phyloP scores from a whole-genome alignment of 2,113 vertebrate genomes.

The Proteles cristata region DNA sequence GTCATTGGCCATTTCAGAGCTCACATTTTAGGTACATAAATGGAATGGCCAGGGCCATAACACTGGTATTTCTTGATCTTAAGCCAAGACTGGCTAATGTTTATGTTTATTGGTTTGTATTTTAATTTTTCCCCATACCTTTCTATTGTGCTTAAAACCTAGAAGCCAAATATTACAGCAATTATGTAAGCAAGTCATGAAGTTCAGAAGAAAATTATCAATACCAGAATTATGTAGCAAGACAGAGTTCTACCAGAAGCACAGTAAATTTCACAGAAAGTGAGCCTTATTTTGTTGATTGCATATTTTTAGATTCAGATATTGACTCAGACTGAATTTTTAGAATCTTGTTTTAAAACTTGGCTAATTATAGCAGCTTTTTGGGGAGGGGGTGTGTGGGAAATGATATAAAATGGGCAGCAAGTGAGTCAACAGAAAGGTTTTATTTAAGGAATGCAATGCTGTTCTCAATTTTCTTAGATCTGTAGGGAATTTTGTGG shows the following conservation, averaged over 20 bases:
- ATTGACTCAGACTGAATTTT: background rate
- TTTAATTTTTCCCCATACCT: background rate
- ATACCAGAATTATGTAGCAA: background rate
- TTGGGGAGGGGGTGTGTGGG: accelerated
- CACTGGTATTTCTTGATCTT: background rate
- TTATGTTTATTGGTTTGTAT: background rate
- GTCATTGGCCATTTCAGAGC: background rate
- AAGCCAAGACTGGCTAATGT: background rate
- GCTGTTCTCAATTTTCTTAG: background rate
- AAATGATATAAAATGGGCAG: background rate
- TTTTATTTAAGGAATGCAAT: background rate
- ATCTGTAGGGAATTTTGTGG: background rate
- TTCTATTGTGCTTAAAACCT: background rate
- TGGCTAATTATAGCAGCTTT: background rate
- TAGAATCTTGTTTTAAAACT: background rate
- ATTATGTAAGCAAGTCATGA: background rate
- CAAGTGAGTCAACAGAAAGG: background rate
- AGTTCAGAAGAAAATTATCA: background rate
- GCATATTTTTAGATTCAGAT: background rate
- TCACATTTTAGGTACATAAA: too few relatives aligned
- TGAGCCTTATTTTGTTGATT: background rate
- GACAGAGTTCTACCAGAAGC: background rate
- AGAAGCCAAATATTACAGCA: background rate
- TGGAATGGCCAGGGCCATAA: background rate
- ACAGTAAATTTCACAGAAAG: background rate